phyloP scores from a whole-genome alignment of 1,140 invertebrate species.

The Medauroidea extradentata region DNA sequence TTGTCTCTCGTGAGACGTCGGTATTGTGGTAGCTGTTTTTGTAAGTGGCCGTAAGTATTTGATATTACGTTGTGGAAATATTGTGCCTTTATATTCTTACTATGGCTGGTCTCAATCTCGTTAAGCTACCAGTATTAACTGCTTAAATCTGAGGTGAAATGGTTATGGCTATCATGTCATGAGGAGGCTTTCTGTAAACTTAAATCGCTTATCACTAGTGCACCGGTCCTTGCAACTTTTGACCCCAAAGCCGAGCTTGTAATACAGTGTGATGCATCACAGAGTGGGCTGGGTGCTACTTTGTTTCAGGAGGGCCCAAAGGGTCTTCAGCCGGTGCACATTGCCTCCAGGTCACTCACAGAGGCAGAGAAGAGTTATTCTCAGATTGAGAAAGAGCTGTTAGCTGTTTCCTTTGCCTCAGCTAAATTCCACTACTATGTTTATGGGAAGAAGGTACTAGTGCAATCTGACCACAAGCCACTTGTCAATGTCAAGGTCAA shows the following conservation, averaged over 20 bases:
- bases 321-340: slow-evolving; percentile 23
- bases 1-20: too few species aligned
- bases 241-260: slow-evolving; percentile 23
- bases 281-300: slow-evolving; percentile 26
- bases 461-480: slow-evolving; percentile 41
- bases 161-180: too few species aligned
- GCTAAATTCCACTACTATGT: slow-evolving; percentile 35
- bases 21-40: too few species aligned
- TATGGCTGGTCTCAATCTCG: too few species aligned
- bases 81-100: too few species aligned
- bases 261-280: slow-evolving; percentile 32
- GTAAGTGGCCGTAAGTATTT: too few species aligned
- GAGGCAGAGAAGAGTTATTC: slow-evolving; percentile 29
- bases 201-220: slow-evolving; percentile 20
- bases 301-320: slow-evolving; percentile 29
- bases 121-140: too few species aligned
- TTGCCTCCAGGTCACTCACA: too few species aligned
- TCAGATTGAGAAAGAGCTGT: slow-evolving; percentile 37
- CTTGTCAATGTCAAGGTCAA: slow-evolving; percentile 37
- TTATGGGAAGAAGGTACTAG: slow-evolving; percentile 28
- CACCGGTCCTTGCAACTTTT: slow-evolving; percentile 26
- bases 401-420: slow-evolving; percentile 30
- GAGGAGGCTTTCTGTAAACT: slow-evolving; percentile 2
- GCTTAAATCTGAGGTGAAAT: too few species aligned
- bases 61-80: too few species aligned